Evolutionary conservation across 2,113 vertebrate species (phyloP).

Genomic region (Prochilodus magdalenae): DNA sequence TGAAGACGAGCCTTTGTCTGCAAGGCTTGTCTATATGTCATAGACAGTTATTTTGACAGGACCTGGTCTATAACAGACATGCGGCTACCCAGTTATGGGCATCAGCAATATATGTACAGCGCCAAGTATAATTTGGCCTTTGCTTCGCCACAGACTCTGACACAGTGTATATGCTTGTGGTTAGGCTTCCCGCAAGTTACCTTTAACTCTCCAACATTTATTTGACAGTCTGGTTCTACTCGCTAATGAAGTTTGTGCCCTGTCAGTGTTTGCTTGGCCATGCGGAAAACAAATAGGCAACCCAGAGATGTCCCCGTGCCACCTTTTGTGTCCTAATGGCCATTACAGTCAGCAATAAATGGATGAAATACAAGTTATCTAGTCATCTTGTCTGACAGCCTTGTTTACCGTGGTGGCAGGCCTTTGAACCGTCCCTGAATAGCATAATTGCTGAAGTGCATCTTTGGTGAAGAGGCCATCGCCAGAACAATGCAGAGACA

Average conservation of each 20-base stretch:
- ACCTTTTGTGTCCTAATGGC: constrained; percentile 38
- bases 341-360: constrained; percentile 51
- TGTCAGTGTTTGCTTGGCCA: constrained; percentile 31
- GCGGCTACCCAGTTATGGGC: no score
- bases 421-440: constrained; percentile 47
- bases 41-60: not conserved
- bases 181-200: not conserved
- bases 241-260: constrained; percentile 29
- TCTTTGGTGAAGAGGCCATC: constrained; percentile 46
- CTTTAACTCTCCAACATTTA: not conserved
- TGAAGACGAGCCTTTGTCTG: not conserved
- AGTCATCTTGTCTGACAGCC: constrained; percentile 42
- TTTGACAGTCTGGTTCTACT: not conserved
- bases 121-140: not conserved
- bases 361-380: constrained; percentile 42
- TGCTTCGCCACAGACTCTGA: no score
- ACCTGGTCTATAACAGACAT: not conserved
- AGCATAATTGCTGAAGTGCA: constrained; percentile 50
- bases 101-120: not conserved
- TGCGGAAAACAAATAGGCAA: constrained; percentile 38
- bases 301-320: not conserved
- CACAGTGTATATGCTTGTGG: not conserved
- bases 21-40: not conserved
- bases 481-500: constrained; percentile 54
- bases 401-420: constrained; percentile 43